Conservation (phyloP, 2,113 vertebrate species). For the Nesogale talazaci region DNA sequence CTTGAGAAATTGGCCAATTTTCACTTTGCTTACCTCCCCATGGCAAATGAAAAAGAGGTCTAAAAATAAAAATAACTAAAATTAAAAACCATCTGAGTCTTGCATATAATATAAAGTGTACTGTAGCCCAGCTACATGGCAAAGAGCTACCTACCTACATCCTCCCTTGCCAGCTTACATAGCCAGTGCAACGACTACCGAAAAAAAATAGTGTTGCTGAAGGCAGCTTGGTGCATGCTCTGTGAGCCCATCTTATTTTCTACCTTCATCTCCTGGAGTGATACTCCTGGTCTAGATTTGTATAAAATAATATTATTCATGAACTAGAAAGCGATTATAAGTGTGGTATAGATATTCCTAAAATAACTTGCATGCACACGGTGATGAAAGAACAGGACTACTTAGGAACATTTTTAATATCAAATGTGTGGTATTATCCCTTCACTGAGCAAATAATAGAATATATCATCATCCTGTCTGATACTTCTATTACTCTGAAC, state of each 20-base stretch:
- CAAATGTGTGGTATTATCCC: neutral
- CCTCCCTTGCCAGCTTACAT: neutral
- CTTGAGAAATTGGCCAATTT: conserved; percentile 53
- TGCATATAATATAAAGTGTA: neutral
- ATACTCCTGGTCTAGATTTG: neutral
- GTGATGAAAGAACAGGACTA: neutral
- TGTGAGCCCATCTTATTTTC: neutral
- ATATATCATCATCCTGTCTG: conserved; percentile 44
- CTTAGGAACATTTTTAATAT: conserved; percentile 41
- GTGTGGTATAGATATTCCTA: neutral
- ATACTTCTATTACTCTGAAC: conserved; percentile 66
- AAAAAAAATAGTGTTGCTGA: neutral
- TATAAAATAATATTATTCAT: conserved; percentile 32
- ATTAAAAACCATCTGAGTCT: neutral
- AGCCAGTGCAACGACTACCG: neutral
- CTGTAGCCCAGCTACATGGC: neutral
- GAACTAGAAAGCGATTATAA: neutral
- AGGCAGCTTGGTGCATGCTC: neutral
- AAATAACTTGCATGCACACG: neutral
- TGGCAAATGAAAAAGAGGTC: neutral
- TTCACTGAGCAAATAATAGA: conserved; percentile 51
- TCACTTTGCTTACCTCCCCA: conserved; percentile 41
- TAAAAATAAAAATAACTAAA: neutral
- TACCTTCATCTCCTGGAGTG: neutral
- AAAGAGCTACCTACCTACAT: neutral